Base-by-base conservation (phyloP, 2,797 vertebrate species). In the Cottoperca gobio region DNA sequence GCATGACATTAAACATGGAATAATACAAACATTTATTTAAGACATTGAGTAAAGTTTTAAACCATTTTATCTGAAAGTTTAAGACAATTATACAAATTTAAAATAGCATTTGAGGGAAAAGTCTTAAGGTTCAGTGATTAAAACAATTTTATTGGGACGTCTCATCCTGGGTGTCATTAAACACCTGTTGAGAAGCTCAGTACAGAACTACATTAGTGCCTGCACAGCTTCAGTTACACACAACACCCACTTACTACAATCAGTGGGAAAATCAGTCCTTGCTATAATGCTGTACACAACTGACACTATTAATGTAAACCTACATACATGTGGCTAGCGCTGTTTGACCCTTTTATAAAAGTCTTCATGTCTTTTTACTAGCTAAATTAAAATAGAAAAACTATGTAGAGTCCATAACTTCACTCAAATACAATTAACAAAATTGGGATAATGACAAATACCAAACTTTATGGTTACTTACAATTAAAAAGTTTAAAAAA, bases 171-270 rank as follows among this genome's bases (percentile, higher is more conserved):
- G 35, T 61, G n/a, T 40, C 21, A 23, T 3, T 31, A 43, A 52
- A 79, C 23, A 70, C 45, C 37, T 59, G 33, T 63, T 53, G 11
- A 85, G 77, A 82, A 91, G 82, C 87, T 84, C 76, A 10, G 37
- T 62, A 78, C 55, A 82, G 61, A 79, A 63, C 39, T 74, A 62
- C 43, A 60, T 61, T 46, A 74, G 72, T 70, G 66, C 35, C 60
- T 60, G 9, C 67, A 39, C 42, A 70, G 26, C 46, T 53, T 77
- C 68, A 61, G 12, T 70, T 54, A 63, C 60, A 65, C 59, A 67
- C 12, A 62, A 72, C 46, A 70, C 42, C 19, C 74, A 43, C 7
- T 31, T 33, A 33, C 31, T 31, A 71, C 43, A 55, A 42, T 64
- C 33, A 40, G 60, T 31, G 10, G 16, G 12, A 66, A 77, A 59